phyloP scores from a whole-genome alignment of 1,140 invertebrate genomes.

The Drosophila kurseongensis region DNA sequence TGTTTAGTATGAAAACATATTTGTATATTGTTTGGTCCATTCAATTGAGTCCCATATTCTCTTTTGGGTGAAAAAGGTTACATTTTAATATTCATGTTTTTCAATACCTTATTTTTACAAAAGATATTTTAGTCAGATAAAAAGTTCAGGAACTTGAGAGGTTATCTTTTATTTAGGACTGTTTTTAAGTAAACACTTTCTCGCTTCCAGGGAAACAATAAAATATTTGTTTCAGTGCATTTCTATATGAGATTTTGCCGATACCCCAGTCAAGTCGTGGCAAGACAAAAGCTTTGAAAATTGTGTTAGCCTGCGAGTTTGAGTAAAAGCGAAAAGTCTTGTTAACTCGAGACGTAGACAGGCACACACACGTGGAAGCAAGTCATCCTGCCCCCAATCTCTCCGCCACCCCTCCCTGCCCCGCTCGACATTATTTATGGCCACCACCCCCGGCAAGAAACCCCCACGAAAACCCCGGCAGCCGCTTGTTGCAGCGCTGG shows the following conservation, averaged over 20 bases:
- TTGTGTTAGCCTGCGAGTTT: slow-evolving; percentile 59
- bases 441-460: slow-evolving; percentile 10
- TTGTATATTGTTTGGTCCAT: no score
- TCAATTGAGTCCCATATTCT: no score
- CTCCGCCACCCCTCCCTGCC: not conserved
- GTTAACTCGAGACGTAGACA: slow-evolving; percentile 56
- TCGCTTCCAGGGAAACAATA: not conserved
- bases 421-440: slow-evolving; percentile 58
- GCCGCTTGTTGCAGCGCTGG: slow-evolving; percentile 59
- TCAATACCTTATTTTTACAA: no score
- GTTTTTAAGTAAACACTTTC: no score
- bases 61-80: no score
- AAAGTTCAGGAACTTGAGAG: no score
- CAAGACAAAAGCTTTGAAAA: slow-evolving; percentile 58
- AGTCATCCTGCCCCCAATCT: not conserved
- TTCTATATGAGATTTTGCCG: slow-evolving; percentile 17
- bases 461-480: slow-evolving; percentile 10
- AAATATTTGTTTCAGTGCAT: slow-evolving; percentile 14
- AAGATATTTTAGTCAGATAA: no score
- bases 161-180: no score
- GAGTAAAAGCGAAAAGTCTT: slow-evolving; percentile 75
- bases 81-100: no score
- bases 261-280: slow-evolving; percentile 28
- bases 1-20: no score
- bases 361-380: slow-evolving; percentile 27